phyloP scores from a whole-genome alignment of 2,888 invertebrate genomes.

The Gibbula magus region DNA sequence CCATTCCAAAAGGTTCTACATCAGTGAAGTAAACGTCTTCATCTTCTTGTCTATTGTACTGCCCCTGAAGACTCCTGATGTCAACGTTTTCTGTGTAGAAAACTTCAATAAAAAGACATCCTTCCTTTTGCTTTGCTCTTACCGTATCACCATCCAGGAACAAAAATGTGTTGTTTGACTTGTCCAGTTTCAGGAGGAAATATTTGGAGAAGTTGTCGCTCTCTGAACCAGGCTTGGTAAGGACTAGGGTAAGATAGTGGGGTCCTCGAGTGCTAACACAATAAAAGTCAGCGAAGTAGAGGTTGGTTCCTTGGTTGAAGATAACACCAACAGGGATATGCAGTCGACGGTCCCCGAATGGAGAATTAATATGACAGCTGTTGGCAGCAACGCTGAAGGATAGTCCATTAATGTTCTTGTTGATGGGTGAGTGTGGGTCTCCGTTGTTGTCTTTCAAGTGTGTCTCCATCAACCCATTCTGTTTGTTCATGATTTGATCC shows the following conservation, averaged over 20 bases:
- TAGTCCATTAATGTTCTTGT: constrained; percentile 11
- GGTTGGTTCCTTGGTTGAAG: constrained; percentile 21
- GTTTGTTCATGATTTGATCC: not conserved
- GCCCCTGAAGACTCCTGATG: not conserved
- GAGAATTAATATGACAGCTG: constrained; percentile 43
- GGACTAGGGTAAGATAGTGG: constrained; percentile 70
- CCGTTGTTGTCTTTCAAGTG: constrained; percentile 27
- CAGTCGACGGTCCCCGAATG: constrained; percentile 38
- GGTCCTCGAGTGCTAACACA: constrained; percentile 62
- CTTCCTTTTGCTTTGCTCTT: not conserved
- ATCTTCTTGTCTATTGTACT: no score
- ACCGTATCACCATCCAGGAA: not conserved
- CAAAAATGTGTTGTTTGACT: constrained; percentile 37
- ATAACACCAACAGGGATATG: constrained; percentile 30
- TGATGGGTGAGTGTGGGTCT: constrained; percentile 17
- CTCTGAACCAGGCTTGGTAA: constrained; percentile 31
- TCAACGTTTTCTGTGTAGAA: constrained; percentile 20
- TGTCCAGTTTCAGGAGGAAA: constrained; percentile 29
- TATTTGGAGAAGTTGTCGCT: constrained; percentile 33
- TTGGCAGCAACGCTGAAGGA: not conserved
- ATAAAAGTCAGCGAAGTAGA: constrained; percentile 74
- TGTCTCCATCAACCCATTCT: constrained; percentile 14
- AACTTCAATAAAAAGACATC: not conserved
- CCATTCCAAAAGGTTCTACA: not conserved
- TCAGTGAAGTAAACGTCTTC: not conserved